Conservation (phyloP, 2,797 vertebrate species). For the Xenentodon cancila region DNA sequence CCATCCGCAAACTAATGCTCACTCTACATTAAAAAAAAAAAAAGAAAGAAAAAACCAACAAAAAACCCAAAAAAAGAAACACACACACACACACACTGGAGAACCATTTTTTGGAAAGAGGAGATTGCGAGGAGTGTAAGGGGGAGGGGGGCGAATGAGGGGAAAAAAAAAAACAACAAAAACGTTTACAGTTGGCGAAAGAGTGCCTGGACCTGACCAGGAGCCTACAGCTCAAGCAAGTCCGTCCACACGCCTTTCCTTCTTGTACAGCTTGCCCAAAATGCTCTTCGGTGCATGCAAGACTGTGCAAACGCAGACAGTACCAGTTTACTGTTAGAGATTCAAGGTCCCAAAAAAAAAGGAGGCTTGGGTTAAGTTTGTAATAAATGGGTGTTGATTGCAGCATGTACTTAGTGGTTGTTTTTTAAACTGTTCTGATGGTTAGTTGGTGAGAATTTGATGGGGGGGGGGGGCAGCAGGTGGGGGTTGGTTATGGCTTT, state of each 20-base stretch:
- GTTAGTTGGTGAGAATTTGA: slow-evolving; percentile 42
- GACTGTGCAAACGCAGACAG: slow-evolving; percentile 84
- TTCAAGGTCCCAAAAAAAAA: slow-evolving; percentile 53
- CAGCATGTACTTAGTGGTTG: slow-evolving; percentile 83
- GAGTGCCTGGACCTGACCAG: slow-evolving; percentile 66
- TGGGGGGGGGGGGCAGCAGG: slow-evolving; percentile 41
- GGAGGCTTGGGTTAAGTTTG: slow-evolving; percentile 65
- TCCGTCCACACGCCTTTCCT: slow-evolving; percentile 82
- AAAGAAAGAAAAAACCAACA: slow-evolving; percentile 17
- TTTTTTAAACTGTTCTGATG: slow-evolving; percentile 53
- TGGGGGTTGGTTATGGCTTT: slow-evolving; percentile 49
- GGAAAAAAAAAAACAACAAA: slow-evolving; percentile 21
- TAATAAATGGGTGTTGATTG: slow-evolving; percentile 69
- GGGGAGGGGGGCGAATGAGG: not conserved
- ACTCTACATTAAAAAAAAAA: slow-evolving; percentile 38
- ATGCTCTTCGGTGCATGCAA: slow-evolving; percentile 90
- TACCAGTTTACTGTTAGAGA: slow-evolving; percentile 74
- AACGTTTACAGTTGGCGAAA: slow-evolving; percentile 84
- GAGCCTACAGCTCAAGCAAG: slow-evolving; percentile 77
- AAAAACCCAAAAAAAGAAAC: slow-evolving; percentile 9
- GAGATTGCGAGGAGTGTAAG: slow-evolving; percentile 70
- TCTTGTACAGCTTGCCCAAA: slow-evolving; percentile 83
- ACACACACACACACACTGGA: slow-evolving; percentile 73
- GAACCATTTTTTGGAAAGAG: slow-evolving; percentile 78
- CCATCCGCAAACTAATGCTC: slow-evolving; percentile 38